Evolutionary conservation across 2,888 invertebrate genomes (phyloP), one percentile per base, ranked within the genome.

Genomic region (Thymelicus lineola): DNA sequence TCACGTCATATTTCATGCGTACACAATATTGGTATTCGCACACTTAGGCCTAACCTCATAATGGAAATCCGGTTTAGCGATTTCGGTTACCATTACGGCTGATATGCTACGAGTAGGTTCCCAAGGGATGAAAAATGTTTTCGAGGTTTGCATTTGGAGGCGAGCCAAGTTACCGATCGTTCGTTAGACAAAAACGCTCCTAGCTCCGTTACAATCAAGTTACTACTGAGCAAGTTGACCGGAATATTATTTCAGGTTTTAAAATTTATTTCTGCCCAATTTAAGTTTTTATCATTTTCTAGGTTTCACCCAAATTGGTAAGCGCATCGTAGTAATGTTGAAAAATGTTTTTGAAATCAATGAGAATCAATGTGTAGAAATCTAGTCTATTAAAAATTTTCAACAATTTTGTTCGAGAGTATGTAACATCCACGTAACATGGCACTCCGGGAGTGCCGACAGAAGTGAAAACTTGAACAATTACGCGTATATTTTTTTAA

Each of bases 31-130:
- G 57, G 62, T 69, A 62, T 48, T 68, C 68, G 57, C 57, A 57
- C 68, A 63, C 68, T 69, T 69, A 69, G 68, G 57, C 68, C 68
- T 68, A 68, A 68, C 68, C 62, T 68, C 68, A 69, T 69, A 69
- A 69, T 63, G 57, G 68, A 69, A 67, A 69, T 69, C 48, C 68
- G 68, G 68, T 58, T 69, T 69, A 69, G 68, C 62, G 62, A 58
- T 69, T 69, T 63, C 57, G 68, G 68, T 63, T 69, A 62, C 57
- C 57, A 69, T 69, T 69, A 62, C 62, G 57, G 57, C 62, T 68
- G 68, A 68, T 68, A 68, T 57, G 68, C 57, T 62, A 45, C 12
- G 53, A 53, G 53, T 53, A 53, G 62, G 68, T 36, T 63, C 62
- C 57, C 68, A 57, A 36, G 62, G 68, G 62, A 68, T 68, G 68